Evolutionary conservation across 2,113 vertebrate species (phyloP).

Genomic region (Raphicerus campestris): DNA sequence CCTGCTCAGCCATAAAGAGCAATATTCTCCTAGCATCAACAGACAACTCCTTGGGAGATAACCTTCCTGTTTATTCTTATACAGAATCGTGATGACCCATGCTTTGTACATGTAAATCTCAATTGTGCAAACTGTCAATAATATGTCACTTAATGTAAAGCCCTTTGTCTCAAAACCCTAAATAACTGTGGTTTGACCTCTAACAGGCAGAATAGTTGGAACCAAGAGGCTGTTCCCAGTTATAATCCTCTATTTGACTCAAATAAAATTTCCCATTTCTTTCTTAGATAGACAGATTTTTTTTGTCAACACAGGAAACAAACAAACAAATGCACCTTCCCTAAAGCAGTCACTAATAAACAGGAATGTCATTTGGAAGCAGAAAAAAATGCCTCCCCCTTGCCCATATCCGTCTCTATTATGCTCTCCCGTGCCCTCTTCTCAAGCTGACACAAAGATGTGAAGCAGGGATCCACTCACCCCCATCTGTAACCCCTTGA

Average conservation of each 20-base stretch:
- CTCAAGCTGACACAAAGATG: not conserved
- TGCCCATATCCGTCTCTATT: not conserved
- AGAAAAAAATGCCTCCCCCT: not conserved
- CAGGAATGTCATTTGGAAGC: conserved; percentile 1
- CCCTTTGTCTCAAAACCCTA: not conserved
- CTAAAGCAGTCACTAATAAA: not conserved
- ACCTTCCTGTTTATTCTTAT: not conserved
- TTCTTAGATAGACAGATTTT: not conserved
- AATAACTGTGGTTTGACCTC: not conserved
- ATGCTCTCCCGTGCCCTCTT: not conserved
- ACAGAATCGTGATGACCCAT: not conserved
- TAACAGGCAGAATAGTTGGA: not conserved
- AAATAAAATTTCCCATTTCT: not conserved
- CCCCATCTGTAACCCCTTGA: conserved; percentile 51
- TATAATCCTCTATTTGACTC: not conserved
- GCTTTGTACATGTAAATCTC: not conserved
- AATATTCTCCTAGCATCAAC: not conserved
- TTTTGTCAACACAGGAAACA: not conserved
- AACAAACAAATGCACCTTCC: not conserved
- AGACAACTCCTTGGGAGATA: not conserved
- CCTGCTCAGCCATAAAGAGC: not conserved
- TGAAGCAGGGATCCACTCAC: not conserved
- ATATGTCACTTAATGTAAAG: not conserved
- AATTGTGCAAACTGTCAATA: not conserved
- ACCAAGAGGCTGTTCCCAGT: not conserved